These are phyloP conservation scores for Cosmia trapezina DNA, from an alignment of 2,888 invertebrate species.

Conservation along the genomic window DNA sequence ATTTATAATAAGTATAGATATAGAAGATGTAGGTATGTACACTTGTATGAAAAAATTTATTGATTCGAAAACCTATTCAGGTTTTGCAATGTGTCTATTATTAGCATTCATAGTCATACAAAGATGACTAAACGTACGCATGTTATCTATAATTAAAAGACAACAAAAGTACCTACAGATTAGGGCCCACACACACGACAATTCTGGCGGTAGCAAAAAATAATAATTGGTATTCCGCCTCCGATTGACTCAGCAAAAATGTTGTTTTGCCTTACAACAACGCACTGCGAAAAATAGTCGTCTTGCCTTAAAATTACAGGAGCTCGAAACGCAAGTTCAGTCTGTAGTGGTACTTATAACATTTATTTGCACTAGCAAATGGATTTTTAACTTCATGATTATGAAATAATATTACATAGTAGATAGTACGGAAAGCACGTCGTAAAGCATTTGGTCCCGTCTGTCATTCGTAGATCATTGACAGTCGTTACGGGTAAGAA, in stretches of 20 bases:
- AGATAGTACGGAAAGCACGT: background rate
- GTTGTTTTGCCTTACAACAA: slow-evolving; percentile 30
- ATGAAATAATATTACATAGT: slow-evolving; percentile 13
- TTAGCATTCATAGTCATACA: background rate
- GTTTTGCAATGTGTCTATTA: background rate
- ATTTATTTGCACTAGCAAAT: slow-evolving; percentile 6
- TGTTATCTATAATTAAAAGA: background rate
- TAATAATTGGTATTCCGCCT: slow-evolving; percentile 25
- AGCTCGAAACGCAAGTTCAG: background rate
- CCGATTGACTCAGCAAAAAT: slow-evolving; percentile 48
- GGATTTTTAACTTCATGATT: slow-evolving; percentile 12
- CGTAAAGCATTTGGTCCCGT: too few relatives aligned
- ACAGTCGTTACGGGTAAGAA: too few relatives aligned
- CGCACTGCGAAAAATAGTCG: slow-evolving; percentile 21
- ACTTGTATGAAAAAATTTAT: background rate
- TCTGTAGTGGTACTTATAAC: background rate
- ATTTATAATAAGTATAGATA: too few relatives aligned
- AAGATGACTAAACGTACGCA: background rate
- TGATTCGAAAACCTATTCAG: background rate
- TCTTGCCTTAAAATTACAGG: slow-evolving; percentile 12
- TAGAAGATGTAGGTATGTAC: background rate
- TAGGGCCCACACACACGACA: slow-evolving; percentile 36
- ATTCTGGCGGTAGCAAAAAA: slow-evolving; percentile 29
- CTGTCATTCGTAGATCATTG: too few relatives aligned
- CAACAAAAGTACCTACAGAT: slow-evolving; percentile 3